These are phyloP conservation scores for Drosophila nigromelanica DNA, from an alignment of 1,140 invertebrate species.

Conservation along the genomic window DNA sequence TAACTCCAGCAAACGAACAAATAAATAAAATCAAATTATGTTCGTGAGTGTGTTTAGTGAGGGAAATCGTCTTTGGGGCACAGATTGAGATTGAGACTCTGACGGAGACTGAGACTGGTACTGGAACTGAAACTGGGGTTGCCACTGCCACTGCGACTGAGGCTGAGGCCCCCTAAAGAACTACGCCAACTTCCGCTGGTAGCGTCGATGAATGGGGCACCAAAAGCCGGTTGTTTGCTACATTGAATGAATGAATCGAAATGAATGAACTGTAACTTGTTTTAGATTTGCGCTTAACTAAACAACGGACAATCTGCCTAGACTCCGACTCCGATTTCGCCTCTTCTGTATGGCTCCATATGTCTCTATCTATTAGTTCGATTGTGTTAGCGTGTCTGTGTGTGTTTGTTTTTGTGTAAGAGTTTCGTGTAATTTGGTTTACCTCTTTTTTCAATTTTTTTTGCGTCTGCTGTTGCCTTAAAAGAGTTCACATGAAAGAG, in stretches of 20 bases:
- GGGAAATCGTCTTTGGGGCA: conserved; percentile 40
- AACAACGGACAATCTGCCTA: conserved; percentile 66
- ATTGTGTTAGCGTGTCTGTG: neutral
- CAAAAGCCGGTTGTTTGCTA: conserved; percentile 61
- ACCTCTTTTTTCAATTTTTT: conserved; percentile 55
- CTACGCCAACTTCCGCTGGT: conserved; percentile 72
- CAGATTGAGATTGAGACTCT: conserved; percentile 12
- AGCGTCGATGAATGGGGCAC: conserved; percentile 49
- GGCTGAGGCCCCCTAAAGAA: conserved; percentile 50
- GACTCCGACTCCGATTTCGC: conserved; percentile 27
- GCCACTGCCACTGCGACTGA: neutral
- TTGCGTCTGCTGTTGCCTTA: conserved; percentile 51
- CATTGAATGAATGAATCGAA: conserved; percentile 67
- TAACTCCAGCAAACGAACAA: conserved; percentile 73
- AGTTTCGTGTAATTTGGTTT: conserved; percentile 72
- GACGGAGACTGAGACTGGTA: neutral
- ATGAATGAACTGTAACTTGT: conserved; percentile 81
- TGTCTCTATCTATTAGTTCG: conserved; percentile 7
- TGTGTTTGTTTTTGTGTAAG: conserved; percentile 27
- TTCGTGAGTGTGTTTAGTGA: conserved; percentile 33
- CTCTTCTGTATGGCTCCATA: neutral
- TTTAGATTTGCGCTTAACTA: conserved; percentile 73
- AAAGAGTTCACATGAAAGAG: conserved; percentile 79
- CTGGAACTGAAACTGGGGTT: conserved; percentile 2
- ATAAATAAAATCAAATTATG: conserved; percentile 79